phyloP scores from a whole-genome alignment of 1,140 invertebrate species.

The Drosophila grimshawi region DNA sequence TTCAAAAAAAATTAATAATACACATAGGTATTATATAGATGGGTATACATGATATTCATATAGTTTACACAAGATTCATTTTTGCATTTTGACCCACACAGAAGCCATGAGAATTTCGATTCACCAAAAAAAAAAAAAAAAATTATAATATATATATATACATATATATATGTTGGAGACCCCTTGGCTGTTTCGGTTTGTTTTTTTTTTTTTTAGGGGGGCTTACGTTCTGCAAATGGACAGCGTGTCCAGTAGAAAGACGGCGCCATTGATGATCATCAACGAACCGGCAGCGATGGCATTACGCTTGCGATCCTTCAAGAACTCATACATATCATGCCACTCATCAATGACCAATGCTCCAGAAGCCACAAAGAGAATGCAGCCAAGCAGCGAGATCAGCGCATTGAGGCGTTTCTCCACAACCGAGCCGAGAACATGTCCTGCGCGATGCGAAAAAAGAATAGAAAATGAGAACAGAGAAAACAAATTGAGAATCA shows the following conservation, averaged over 20 bases:
- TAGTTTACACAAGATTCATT: constrained; percentile 56
- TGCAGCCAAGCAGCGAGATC: constrained; percentile 87
- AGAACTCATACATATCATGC: constrained; percentile 57
- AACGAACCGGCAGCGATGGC: constrained; percentile 89
- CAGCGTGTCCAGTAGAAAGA: constrained; percentile 89
- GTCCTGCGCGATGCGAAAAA: constrained; percentile 78
- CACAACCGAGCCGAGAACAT: constrained; percentile 85
- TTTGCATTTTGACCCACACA: constrained; percentile 40
- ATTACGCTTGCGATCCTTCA: constrained; percentile 85
- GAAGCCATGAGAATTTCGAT: constrained; percentile 60
- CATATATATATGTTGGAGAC: constrained; percentile 7
- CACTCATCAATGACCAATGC: constrained; percentile 87
- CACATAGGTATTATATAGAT: constrained; percentile 20
- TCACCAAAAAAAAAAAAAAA: constrained; percentile 33
- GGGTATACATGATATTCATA: constrained; percentile 23
- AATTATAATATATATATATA: not conserved
- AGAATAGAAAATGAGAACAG: not conserved
- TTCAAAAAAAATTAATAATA: constrained; percentile 21
- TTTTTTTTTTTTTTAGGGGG: not conserved
- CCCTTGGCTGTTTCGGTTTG: not conserved
- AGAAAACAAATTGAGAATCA: not conserved
- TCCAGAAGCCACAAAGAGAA: constrained; percentile 89
- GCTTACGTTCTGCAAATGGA: constrained; percentile 86
- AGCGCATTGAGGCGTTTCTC: constrained; percentile 84
- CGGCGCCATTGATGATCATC: constrained; percentile 89